Evolutionary conservation across 1,140 invertebrate species (phyloP).

Genomic region (Bombus turneri): DNA sequence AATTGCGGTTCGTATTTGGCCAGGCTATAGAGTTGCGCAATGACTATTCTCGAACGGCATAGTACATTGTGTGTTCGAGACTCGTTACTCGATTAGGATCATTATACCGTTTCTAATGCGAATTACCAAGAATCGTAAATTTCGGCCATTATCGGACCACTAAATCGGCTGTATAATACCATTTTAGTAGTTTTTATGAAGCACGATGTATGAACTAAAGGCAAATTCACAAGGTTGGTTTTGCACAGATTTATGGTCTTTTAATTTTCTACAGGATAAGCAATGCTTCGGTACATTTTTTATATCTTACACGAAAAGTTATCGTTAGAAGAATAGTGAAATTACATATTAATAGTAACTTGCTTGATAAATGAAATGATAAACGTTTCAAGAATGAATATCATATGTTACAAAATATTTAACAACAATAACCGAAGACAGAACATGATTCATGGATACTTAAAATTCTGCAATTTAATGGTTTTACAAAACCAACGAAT

Average conservation of each 20-base stretch:
- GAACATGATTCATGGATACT: background rate
- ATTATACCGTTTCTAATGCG: slow-evolving; percentile 26
- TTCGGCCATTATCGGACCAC: background rate
- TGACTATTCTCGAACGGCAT: slow-evolving; percentile 32
- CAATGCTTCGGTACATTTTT: background rate
- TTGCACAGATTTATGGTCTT: background rate
- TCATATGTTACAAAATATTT: background rate
- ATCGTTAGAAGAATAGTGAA: background rate
- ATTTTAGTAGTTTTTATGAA: background rate
- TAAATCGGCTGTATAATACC: background rate
- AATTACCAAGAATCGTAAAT: slow-evolving; percentile 24
- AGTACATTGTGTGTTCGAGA: slow-evolving; percentile 42
- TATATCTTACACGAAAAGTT: background rate
- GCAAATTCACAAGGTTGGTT: background rate
- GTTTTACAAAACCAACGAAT: background rate
- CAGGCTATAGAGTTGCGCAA: slow-evolving; percentile 63
- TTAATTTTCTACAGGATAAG: background rate
- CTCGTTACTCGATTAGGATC: slow-evolving; percentile 10
- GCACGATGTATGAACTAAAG: no score
- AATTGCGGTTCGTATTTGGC: slow-evolving; percentile 67
- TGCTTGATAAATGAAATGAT: background rate
- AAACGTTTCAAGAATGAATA: background rate
- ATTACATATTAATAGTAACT: background rate
- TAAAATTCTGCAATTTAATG: background rate
- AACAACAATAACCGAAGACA: background rate